A percentile compares a stretch with the other conserved stretches of the same genome.
phyloP scores from a whole-genome alignment of 2,888 invertebrate species.

The Empis stercorea region DNA sequence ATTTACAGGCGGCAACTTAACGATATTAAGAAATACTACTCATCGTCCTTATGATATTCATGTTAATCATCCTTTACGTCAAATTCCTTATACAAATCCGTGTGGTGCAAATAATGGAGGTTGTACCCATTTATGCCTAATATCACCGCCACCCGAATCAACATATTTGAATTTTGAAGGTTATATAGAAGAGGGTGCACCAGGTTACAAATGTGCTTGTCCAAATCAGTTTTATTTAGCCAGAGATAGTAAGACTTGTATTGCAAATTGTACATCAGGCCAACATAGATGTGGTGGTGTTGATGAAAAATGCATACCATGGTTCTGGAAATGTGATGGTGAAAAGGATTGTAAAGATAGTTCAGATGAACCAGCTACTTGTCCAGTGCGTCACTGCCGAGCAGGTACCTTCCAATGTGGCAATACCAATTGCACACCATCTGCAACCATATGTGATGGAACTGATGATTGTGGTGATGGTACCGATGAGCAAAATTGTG shows the following conservation, averaged over 20 bases:
- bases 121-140: constrained; percentile 88
- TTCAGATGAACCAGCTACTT: constrained; percentile 75
- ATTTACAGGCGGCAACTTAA: constrained; percentile 66
- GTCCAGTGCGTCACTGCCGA: constrained; percentile 72
- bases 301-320: constrained; percentile 59
- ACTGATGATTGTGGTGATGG: constrained; percentile 85
- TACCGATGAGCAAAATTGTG: constrained; percentile 76
- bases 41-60: constrained; percentile 92
- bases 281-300: constrained; percentile 44
- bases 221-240: constrained; percentile 86
- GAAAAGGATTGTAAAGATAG: constrained; percentile 88
- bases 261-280: constrained; percentile 82
- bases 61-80: constrained; percentile 78
- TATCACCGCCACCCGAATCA: constrained; percentile 68
- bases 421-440: constrained; percentile 84
- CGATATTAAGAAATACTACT: constrained; percentile 73
- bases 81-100: constrained; percentile 75
- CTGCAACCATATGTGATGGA: constrained; percentile 87
- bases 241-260: constrained; percentile 72
- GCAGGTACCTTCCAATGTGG: constrained; percentile 89
- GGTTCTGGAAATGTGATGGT: constrained; percentile 79
- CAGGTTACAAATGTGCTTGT: constrained; percentile 76
- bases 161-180: constrained; percentile 65
- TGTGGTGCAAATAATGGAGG: constrained; percentile 88
- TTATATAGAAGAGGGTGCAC: constrained; percentile 67